Evolutionary conservation across 2,888 invertebrate species (phyloP), one percentile per base, ranked within the genome.

Genomic region (Lycophotia porphyrea): DNA sequence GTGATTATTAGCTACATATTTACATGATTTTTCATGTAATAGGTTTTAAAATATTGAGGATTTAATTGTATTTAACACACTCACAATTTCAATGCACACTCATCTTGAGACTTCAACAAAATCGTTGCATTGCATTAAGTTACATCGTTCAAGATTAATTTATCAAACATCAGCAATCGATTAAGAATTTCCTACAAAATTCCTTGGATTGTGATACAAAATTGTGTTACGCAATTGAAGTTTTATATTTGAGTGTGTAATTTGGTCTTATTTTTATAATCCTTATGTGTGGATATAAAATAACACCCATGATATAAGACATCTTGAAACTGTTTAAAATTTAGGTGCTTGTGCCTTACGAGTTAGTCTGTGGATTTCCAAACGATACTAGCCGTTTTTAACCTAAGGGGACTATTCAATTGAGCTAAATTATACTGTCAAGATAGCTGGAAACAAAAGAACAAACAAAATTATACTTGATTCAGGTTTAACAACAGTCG

Each of bases 381-480:
- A 44, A 63, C 67, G 27, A 27, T 52, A 52, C 15, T 44, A 76
- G 34, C 60, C 52, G 52, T 39, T 66, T 24, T 34, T 78, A 42
- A 66, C 78, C 81, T 34, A 8, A 70, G 66, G 81, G 77, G 49
- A 63, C 68, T 44, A 65, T 66, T 81, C 49, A 44, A 76, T 70
- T 61, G 36, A 39, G 8, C 21, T 71, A 52, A 66, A 80, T 76
- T 71, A 71, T 24, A 61, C 18, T 67, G 75, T 71, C 68, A 27
- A 47, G 72, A 67, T 34, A 34, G 13, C 15, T 13, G 7, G 47
- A 24, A 27, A 55, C 68, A 27, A 13, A 49, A 70, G 67, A 70
- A 76, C 34, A 47, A 60, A 80, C 44, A 71, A 47, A 24, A 49
- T 60, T 67, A 31, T 47, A 24, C 52, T 58, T 55, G 34, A 69